These are phyloP conservation scores for Cyclina sinensis DNA, from an alignment of 1,140 invertebrate species.

Conservation along the genomic window DNA sequence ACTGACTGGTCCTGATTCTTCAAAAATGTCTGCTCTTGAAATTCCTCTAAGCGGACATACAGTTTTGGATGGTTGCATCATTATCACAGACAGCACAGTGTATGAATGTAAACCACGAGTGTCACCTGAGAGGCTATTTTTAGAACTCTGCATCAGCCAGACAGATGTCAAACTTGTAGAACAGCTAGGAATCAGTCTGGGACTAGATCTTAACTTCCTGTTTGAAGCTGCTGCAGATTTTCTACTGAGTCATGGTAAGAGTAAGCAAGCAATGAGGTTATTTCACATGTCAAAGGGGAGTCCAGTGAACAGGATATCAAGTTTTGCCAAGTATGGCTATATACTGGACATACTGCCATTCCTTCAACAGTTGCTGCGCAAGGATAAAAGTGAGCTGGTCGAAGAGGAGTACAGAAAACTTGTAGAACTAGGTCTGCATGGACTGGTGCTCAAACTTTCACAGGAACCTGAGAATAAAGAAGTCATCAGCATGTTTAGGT, in stretches of 20 bases:
- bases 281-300: slow-evolving; percentile 92
- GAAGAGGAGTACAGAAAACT: slow-evolving; percentile 90
- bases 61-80: slow-evolving; percentile 89
- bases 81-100: slow-evolving; percentile 91
- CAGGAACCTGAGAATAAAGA: slow-evolving; percentile 44
- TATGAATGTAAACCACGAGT: slow-evolving; percentile 90
- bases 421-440: slow-evolving; percentile 90
- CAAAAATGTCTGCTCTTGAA: slow-evolving; percentile 44
- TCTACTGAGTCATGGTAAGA: slow-evolving; percentile 89
- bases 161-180: slow-evolving; percentile 85
- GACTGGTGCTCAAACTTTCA: slow-evolving; percentile 36
- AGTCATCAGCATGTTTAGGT: slow-evolving; percentile 24
- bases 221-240: slow-evolving; percentile 92
- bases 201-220: slow-evolving; percentile 90
- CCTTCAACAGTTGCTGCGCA: slow-evolving; percentile 88
- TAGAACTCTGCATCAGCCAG: slow-evolving; percentile 89
- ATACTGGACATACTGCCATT: slow-evolving; percentile 90
- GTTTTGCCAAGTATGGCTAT: slow-evolving; percentile 91
- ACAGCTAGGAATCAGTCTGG: slow-evolving; percentile 84
- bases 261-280: slow-evolving; percentile 90
- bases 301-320: slow-evolving; percentile 91
- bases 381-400: slow-evolving; percentile 88
- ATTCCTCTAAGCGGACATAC: slow-evolving; percentile 80
- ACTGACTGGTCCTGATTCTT: slow-evolving; percentile 13
- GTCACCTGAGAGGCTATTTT: slow-evolving; percentile 90